Conservation (phyloP, 2,888 invertebrate genomes). For the Drosophila prostipennis region DNA sequence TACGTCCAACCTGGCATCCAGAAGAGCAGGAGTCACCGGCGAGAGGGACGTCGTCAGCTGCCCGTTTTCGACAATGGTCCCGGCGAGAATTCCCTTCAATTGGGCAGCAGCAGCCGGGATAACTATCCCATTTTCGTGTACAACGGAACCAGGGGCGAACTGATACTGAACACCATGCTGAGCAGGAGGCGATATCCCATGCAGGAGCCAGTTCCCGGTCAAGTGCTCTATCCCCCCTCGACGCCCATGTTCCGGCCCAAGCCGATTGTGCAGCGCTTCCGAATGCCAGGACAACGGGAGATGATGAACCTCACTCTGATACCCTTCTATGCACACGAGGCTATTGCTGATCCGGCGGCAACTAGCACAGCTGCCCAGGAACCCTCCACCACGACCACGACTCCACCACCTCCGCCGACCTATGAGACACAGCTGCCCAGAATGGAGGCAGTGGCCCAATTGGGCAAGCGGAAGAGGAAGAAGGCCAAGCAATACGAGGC, state of each 20-base stretch:
- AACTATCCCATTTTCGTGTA: slow-evolving; percentile 77
- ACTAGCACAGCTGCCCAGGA: neutral
- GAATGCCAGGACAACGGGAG: slow-evolving; percentile 49
- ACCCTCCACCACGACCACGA: slow-evolving; percentile 7
- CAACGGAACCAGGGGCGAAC: slow-evolving; percentile 76
- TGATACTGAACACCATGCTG: slow-evolving; percentile 81
- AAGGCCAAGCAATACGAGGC: slow-evolving; percentile 70
- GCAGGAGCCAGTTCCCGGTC: slow-evolving; percentile 83
- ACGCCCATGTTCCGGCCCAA: slow-evolving; percentile 79
- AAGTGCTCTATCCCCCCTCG: slow-evolving; percentile 81
- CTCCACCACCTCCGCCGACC: slow-evolving; percentile 10
- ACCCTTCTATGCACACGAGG: slow-evolving; percentile 83
- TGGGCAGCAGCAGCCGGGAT: neutral
- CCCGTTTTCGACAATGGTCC: slow-evolving; percentile 74
- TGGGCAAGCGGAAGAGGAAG: slow-evolving; percentile 52
- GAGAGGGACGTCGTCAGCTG: slow-evolving; percentile 46
- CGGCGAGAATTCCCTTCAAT: slow-evolving; percentile 54
- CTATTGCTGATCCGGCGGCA: slow-evolving; percentile 54
- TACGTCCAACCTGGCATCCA: slow-evolving; percentile 47
- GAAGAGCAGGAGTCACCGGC: slow-evolving; percentile 3
- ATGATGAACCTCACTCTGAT: slow-evolving; percentile 77
- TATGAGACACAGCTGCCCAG: slow-evolving; percentile 57
- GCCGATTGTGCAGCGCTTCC: slow-evolving; percentile 73
- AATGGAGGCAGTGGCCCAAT: slow-evolving; percentile 9
- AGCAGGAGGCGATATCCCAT: slow-evolving; percentile 80